Evolutionary conservation across 1,140 invertebrate genomes (phyloP).

Genomic region (Lucilia cuprina): DNA sequence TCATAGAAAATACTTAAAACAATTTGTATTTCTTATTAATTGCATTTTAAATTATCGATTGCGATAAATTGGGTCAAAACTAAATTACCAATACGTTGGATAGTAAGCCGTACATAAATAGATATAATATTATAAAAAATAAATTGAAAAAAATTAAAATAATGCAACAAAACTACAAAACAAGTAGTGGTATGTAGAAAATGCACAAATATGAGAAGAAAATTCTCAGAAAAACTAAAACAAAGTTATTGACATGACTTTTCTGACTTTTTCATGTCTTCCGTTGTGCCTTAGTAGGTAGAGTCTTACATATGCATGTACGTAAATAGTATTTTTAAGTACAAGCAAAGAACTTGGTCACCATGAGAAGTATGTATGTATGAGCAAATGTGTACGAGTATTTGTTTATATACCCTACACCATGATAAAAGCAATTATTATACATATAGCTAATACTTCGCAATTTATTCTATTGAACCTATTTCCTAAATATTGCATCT

Average conservation of each 20-base stretch:
- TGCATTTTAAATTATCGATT: conserved; percentile 28
- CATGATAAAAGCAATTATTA: too few relatives aligned
- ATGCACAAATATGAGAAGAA: not conserved
- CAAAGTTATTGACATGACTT: not conserved
- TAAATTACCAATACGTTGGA: not conserved
- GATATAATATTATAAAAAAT: not conserved
- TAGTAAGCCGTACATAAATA: not conserved
- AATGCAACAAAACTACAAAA: not conserved
- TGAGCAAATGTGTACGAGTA: too few relatives aligned
- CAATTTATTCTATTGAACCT: too few relatives aligned
- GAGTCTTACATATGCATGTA: not conserved
- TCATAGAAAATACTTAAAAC: not conserved
- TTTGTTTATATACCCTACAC: too few relatives aligned
- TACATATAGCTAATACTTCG: too few relatives aligned
- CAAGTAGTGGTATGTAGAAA: not conserved
- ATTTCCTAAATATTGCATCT: too few relatives aligned
- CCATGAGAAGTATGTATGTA: not conserved
- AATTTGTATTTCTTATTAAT: not conserved
- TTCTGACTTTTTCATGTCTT: not conserved
- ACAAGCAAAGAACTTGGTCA: not conserved
- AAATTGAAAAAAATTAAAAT: not conserved
- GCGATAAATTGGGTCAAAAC: conserved; percentile 17
- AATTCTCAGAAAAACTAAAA: not conserved
- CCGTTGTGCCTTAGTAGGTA: not conserved
- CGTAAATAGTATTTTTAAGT: not conserved